Conservation (phyloP, 2,113 vertebrate genomes). For the Globicephala melas region DNA sequence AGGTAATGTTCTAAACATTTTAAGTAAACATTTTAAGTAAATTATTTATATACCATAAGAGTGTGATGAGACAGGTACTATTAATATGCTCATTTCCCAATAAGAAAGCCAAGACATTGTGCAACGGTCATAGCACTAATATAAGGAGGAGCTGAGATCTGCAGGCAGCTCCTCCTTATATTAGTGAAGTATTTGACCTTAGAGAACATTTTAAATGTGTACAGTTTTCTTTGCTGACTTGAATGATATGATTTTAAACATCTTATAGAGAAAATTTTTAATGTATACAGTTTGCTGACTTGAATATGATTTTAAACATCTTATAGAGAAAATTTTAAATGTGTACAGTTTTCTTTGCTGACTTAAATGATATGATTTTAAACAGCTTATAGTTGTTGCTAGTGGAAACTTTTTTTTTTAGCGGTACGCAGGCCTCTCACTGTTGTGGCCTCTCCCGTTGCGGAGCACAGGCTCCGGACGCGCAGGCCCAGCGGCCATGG, state of each 20-base stretch:
- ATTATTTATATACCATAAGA: background rate
- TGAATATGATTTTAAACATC: background rate
- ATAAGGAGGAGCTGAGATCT: background rate
- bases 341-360: background rate
- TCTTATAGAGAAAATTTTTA: background rate
- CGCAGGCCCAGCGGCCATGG: too few species aligned
- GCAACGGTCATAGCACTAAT: background rate
- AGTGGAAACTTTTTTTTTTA: background rate
- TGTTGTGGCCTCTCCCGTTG: too few species aligned
- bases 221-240: background rate
- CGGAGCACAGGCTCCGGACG: too few species aligned
- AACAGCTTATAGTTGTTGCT: background rate
- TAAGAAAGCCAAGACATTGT: background rate
- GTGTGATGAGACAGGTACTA: background rate
- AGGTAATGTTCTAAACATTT: background rate
- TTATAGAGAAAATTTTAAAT: background rate
- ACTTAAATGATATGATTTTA: background rate
- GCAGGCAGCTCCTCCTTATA: background rate
- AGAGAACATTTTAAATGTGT: background rate
- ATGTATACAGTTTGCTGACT: background rate
- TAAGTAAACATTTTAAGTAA: background rate
- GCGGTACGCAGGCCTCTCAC: fast-evolving
- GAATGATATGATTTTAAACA: background rate
- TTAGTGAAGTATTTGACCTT: background rate
- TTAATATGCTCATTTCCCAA: background rate